Evolutionary conservation across 2,113 vertebrate genomes (phyloP).

Genomic region (Stegostoma tigrinum): DNA sequence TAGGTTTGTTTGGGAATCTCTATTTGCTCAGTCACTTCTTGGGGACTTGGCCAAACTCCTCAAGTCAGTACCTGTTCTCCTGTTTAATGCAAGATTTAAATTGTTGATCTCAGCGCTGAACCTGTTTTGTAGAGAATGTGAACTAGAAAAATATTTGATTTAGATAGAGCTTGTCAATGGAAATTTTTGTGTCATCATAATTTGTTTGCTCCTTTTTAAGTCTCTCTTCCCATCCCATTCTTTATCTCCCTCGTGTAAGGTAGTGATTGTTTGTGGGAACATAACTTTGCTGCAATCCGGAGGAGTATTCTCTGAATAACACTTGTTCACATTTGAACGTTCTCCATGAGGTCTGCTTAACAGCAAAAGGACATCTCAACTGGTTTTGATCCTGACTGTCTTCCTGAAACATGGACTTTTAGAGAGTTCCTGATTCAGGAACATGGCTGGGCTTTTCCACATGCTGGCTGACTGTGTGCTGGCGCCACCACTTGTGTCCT

Average conservation of each 20-base stretch:
- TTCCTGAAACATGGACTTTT: not conserved
- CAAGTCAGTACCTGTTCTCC: not conserved
- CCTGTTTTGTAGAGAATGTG: not conserved
- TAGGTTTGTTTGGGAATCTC: not conserved
- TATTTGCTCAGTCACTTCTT: not conserved
- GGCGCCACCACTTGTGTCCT: not conserved
- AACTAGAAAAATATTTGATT: not conserved
- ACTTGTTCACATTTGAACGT: not conserved
- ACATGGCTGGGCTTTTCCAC: not conserved
- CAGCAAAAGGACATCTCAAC: not conserved
- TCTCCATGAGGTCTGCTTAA: not conserved
- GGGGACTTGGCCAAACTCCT: not conserved
- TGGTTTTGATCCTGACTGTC: not conserved
- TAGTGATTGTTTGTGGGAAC: not conserved
- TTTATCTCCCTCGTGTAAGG: not conserved
- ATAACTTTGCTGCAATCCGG: not conserved
- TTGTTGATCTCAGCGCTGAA: not conserved
- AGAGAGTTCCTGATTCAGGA: not conserved
- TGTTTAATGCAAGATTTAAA: not conserved
- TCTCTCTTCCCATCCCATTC: not conserved
- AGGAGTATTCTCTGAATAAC: not conserved
- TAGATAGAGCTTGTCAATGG: not conserved
- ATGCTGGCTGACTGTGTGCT: not conserved
- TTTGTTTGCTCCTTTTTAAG: not conserved
- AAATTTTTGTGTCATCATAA: not conserved